Base-by-base conservation (phyloP, 2,113 vertebrate genomes). In the Acrocephalus arundinaceus region DNA sequence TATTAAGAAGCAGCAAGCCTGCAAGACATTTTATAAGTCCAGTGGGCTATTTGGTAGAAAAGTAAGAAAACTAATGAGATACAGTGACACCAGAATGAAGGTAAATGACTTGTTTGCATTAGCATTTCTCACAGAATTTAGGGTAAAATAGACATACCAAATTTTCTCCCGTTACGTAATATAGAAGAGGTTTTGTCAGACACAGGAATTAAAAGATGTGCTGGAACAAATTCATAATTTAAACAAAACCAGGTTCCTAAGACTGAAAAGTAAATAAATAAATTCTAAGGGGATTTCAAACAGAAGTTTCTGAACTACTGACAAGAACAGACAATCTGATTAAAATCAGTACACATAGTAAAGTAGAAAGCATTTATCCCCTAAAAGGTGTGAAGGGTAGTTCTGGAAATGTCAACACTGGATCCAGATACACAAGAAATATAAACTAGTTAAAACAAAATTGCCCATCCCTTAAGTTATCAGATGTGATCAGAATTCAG, bases 1-100 rank as follows among this genome's bases (percentile, higher is more conserved):
- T 94, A 92, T 93, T 94, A 96, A 78, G 92, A 92, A 90, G 41
- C 76, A 91, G 68, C 72, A 96, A 96, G 57, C 11, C 73, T 93
- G 73, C 70, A 94, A 86, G 86, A 94, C 57, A 66, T 93, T 81
- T 87, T 75, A 1, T 95, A 93, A 92, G 96, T 96, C 90, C 86
- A 73, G 76, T 72, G 83, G 90, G 73, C 88, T 95, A 87, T 94
- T 93, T 85, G 88, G 45, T 61, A 58, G 65, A 68, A 92, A 87
- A 88, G 68, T 90, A 81, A 81, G 66, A 90, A 92, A 92, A 72
- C n/a, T 92, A 94, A 94, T 90, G 79, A 95, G 93, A 82, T 41
- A 31, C 62, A 54, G 88, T 87, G 68, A 28, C 66, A 62, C 41
- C 74, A 68, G 90, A 94, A 93, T 55, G 20, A 75, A 91, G 54